Evolutionary conservation across 2,888 invertebrate species (phyloP).

Genomic region (Leucophenga montana): DNA sequence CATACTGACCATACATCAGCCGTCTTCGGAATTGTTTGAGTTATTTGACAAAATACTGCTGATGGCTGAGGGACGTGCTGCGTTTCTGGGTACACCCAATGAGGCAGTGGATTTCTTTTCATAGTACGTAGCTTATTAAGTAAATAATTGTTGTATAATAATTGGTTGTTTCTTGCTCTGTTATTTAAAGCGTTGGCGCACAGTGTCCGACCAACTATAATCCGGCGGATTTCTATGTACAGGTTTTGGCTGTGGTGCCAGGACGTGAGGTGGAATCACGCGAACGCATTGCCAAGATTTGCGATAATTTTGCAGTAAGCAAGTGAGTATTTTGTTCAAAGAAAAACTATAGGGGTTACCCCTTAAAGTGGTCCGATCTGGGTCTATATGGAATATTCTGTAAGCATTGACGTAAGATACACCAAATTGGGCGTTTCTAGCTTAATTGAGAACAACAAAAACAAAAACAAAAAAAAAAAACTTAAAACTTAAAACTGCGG

Average conservation of each 20-base stretch:
- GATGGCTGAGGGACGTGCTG: constrained; percentile 93
- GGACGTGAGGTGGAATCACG: constrained; percentile 86
- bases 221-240: constrained; percentile 95
- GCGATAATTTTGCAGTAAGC: constrained; percentile 79
- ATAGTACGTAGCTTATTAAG: constrained; percentile 80
- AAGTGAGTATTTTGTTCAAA: constrained; percentile 46
- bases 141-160: background rate
- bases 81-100: constrained; percentile 87
- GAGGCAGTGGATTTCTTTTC: constrained; percentile 87
- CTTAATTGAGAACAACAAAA: too few species aligned
- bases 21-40: constrained; percentile 91
- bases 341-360: too few species aligned
- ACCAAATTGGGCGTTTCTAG: too few species aligned
- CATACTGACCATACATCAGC: constrained; percentile 95
- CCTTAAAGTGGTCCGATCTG: too few species aligned
- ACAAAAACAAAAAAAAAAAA: too few species aligned
- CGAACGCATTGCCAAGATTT: constrained; percentile 84
- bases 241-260: constrained; percentile 89
- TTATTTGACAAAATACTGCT: constrained; percentile 91
- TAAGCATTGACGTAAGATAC: too few species aligned
- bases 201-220: constrained; percentile 92
- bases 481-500: too few species aligned
- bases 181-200: constrained; percentile 82
- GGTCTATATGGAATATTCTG: too few species aligned
- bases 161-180: constrained; percentile 26